Conservation (phyloP, 2,888 invertebrate genomes). For the Pediacus dermestoides region DNA sequence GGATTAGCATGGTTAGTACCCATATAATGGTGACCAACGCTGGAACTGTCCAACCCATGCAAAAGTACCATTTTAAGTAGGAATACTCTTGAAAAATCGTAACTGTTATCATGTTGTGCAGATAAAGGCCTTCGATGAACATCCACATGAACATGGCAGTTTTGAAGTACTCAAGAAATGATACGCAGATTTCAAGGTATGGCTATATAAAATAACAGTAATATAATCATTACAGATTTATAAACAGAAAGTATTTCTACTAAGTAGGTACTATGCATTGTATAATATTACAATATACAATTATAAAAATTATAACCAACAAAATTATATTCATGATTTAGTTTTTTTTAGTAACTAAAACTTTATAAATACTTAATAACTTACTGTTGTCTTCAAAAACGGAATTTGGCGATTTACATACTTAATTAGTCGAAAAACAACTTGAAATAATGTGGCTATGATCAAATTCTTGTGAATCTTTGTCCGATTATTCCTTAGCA, state of each 20-base stretch:
- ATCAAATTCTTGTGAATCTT: slow-evolving; percentile 84
- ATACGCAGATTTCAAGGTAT: slow-evolving; percentile 29
- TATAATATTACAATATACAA: slow-evolving; percentile 4
- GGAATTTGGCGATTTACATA: too few species aligned
- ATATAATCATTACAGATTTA: not conserved
- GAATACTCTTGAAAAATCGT: slow-evolving; percentile 66
- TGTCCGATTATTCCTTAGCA: slow-evolving; percentile 76
- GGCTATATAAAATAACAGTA: slow-evolving; percentile 27
- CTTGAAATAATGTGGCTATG: slow-evolving; percentile 75
- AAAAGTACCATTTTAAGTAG: slow-evolving; percentile 60
- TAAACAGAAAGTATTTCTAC: not conserved
- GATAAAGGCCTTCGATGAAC: slow-evolving; percentile 89
- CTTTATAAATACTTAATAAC: too few species aligned
- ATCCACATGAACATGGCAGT: slow-evolving; percentile 96
- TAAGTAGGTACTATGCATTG: not conserved
- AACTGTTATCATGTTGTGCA: slow-evolving; percentile 80
- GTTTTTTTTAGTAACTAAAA: too few species aligned
- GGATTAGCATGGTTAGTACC: slow-evolving; percentile 60
- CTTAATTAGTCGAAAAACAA: slow-evolving; percentile 65
- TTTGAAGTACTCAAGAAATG: slow-evolving; percentile 79
- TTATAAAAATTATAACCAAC: too few species aligned
- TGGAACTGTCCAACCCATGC: slow-evolving; percentile 74
- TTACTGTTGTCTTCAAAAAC: too few species aligned
- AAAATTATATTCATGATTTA: too few species aligned
- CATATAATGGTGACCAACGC: slow-evolving; percentile 65